Evolutionary conservation across 2,888 invertebrate species (phyloP), one percentile per base, ranked within the genome.

Genomic region (Mongoloraphidia duomilia): DNA sequence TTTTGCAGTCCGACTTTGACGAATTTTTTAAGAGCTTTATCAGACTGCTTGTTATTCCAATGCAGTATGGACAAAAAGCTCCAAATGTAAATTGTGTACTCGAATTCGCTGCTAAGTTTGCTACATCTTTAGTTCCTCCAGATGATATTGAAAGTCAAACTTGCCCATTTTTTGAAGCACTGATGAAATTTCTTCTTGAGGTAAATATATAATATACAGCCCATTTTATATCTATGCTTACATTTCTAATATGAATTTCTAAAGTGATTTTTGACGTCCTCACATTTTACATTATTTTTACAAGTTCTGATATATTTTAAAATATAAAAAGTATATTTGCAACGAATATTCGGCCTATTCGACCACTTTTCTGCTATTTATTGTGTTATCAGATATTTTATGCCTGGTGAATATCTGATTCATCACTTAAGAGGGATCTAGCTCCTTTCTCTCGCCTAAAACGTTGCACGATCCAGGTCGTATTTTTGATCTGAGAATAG

Each of bases 31-130:
- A 72, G 39, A 75, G 75, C 38, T 85, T 86, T 56, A 73, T 77
- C 38, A 72, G 74, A 58, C 79, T 80, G 42, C 63, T 86, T 1
- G 75, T 74, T 55, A 72, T 80, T 47, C 69, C 80, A 26, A 75
- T 88, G 59, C 72, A 78, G 1, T 74, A 77, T 46, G 79, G 77
- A 10, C 82, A 85, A 54, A 74, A 76, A 11, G 80, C 83, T 60
- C 75, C 79, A 9, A 76, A 76, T 58, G 79, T 85, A 0, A 80
- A 84, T 57, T 71, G 80, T 37, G 76, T 78, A 0, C 66, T 88
- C 2, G 72, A 79, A 52, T 88, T 85, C 68, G 77, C 81, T 26
- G 79, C 84, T 0, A 80, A 79, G 53, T 87, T 84, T 65, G 75
- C 79, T 43, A 73, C 77, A 2, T 74, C 77, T 0, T 69, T 81